phyloP scores from a whole-genome alignment of 2,113 vertebrate species.

The Crotophaga sulcirostris region DNA sequence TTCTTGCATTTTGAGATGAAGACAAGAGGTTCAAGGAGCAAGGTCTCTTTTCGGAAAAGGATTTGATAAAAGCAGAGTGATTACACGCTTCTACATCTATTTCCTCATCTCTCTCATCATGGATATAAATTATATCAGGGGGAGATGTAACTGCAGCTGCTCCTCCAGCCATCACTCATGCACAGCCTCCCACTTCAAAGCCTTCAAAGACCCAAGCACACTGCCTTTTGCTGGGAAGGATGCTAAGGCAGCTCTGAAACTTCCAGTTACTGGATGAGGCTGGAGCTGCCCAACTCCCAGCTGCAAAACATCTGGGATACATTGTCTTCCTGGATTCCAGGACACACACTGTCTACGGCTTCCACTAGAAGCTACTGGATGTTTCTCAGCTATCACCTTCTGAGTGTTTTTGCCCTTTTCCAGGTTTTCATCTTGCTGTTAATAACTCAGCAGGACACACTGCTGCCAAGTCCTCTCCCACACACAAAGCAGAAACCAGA shows the following conservation, averaged over 20 bases:
- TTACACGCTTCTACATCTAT: not conserved
- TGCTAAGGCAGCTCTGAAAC: not conserved
- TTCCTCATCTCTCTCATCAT: not conserved
- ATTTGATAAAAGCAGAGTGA: not conserved
- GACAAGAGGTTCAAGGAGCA: not conserved
- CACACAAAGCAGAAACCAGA: not conserved
- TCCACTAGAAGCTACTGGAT: constrained; percentile 51
- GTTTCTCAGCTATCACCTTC: constrained; percentile 12
- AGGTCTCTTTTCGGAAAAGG: not conserved
- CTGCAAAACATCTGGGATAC: constrained; percentile 49
- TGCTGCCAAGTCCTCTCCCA: not conserved
- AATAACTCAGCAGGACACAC: not conserved
- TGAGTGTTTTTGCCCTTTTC: not conserved
- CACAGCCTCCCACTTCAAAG: not conserved
- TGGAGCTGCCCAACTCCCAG: constrained; percentile 42
- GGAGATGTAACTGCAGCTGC: not conserved
- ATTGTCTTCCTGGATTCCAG: constrained; percentile 57
- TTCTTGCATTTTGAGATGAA: not conserved
- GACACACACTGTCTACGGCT: not conserved
- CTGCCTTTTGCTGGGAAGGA: not conserved
- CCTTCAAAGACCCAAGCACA: not conserved
- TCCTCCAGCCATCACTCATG: not conserved
- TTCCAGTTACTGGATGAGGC: not conserved
- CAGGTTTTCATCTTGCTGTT: not conserved
- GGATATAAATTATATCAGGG: not conserved